These are phyloP conservation scores for Daubentonia madagascariensis DNA, from an alignment of 2,113 vertebrate genomes.

Conservation along the genomic window DNA sequence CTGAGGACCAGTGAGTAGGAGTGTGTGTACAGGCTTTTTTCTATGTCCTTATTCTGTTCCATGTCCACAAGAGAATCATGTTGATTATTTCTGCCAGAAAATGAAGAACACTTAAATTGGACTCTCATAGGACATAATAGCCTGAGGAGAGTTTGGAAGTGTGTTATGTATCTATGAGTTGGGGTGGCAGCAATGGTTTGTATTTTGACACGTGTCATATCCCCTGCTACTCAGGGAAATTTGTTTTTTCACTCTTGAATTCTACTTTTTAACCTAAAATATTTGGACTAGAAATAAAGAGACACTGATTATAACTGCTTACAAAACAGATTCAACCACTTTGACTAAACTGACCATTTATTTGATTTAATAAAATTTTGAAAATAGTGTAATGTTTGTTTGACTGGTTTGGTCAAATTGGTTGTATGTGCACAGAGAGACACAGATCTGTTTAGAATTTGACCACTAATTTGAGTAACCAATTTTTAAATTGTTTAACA, in stretches of 20 bases:
- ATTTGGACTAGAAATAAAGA: not conserved
- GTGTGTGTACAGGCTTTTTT: not conserved
- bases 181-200: not conserved
- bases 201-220: conserved; percentile 19
- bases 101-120: not conserved
- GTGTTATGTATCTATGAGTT: not conserved
- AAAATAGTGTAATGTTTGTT: not conserved
- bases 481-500: not conserved
- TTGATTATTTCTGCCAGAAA: conserved; percentile 25
- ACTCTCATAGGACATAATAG: not conserved
- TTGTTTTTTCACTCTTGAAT: not conserved
- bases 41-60: conserved; percentile 9
- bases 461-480: not conserved
- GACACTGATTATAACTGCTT: not conserved
- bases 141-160: not conserved
- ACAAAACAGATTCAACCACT: not conserved
- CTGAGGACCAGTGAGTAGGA: not conserved
- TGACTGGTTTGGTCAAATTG: not conserved
- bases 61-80: conserved; percentile 4
- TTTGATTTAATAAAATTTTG: conserved; percentile 9
- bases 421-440: not conserved
- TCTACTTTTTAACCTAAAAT: conserved; percentile 31
- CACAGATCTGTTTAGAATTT: not conserved
- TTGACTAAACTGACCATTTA: not conserved
- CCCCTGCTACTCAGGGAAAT: not conserved